phyloP scores from a whole-genome alignment of 1,140 invertebrate genomes.

The Panagrolaimus sp. region DNA sequence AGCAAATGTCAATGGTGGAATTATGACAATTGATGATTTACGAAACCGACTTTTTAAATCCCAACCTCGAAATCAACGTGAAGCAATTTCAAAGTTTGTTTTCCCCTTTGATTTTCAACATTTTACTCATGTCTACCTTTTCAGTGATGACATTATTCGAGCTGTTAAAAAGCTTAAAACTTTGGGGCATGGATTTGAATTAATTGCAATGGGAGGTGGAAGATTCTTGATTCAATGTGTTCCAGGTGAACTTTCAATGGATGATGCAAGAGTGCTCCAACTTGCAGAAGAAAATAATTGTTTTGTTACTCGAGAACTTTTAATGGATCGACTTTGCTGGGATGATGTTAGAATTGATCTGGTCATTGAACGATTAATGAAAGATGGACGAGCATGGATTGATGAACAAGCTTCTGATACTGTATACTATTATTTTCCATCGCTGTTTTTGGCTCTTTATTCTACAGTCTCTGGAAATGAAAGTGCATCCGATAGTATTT shows the following conservation, averaged over 20 bases:
- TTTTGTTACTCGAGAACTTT: constrained; percentile 53
- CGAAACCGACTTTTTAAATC: constrained; percentile 73
- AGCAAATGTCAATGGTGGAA: constrained; percentile 66
- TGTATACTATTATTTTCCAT: constrained; percentile 87
- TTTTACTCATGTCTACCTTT: constrained; percentile 41
- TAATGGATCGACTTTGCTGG: constrained; percentile 54
- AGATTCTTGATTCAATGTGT: constrained; percentile 87
- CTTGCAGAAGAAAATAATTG: constrained; percentile 66
- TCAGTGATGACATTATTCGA: constrained; percentile 81
- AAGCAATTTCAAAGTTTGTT: constrained; percentile 71
- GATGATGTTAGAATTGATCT: constrained; percentile 64
- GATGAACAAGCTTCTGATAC: constrained; percentile 74
- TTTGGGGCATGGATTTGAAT: constrained; percentile 88
- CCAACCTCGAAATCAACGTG: constrained; percentile 74
- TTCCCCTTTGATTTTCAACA: constrained; percentile 24
- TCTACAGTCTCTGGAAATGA: constrained; percentile 16
- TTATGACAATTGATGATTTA: constrained; percentile 84
- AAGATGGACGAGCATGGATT: constrained; percentile 88
- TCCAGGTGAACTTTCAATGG: constrained; percentile 92
- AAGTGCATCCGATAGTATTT: constrained; percentile 23
- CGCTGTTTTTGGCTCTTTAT: constrained; percentile 66
- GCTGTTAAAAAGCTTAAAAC: constrained; percentile 88
- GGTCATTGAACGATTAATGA: constrained; percentile 74
- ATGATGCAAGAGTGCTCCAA: constrained; percentile 83
- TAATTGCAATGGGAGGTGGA: constrained; percentile 75